A percentile compares a stretch with the other conserved stretches of the same genome.
Conservation (phyloP, 2,797 vertebrate species). For the Menidia menidia region DNA sequence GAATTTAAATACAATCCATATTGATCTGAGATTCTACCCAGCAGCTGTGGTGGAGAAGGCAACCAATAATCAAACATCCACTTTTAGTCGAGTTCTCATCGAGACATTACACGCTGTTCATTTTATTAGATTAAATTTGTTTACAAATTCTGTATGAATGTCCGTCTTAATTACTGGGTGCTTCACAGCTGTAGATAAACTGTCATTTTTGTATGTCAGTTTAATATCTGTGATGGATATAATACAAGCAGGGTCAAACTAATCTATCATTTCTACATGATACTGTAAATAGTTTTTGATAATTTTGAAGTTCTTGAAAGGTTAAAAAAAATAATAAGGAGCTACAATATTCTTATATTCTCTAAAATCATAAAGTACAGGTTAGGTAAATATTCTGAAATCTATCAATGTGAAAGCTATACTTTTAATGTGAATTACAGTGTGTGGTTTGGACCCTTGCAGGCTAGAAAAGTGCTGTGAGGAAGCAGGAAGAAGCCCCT, state of each 20-base stretch:
- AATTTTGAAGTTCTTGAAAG: not conserved
- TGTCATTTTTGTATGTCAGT: too few relatives aligned
- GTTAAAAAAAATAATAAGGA: not conserved
- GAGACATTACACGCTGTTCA: too few relatives aligned
- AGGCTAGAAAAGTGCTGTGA: constrained; percentile 6
- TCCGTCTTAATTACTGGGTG: too few relatives aligned
- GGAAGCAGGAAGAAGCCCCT: not conserved
- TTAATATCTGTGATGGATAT: not conserved
- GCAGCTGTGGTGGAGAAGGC: too few relatives aligned
- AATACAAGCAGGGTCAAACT: too few relatives aligned
- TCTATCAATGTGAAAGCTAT: not conserved
- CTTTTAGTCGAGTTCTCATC: not conserved
- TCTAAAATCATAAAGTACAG: not conserved
- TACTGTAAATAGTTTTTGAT: too few relatives aligned
- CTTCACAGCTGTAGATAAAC: too few relatives aligned
- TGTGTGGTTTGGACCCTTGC: not conserved
- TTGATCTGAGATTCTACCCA: too few relatives aligned
- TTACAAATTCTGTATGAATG: not conserved
- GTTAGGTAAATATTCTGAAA: not conserved
- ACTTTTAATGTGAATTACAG: not conserved
- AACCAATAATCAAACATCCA: not conserved
- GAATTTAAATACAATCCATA: not conserved
- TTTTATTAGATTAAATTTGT: not conserved
- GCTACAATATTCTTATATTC: not conserved
- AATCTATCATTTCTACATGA: too few relatives aligned